These are phyloP conservation scores for Drosophila kuntzei DNA, from an alignment of 2,888 invertebrate genomes.

Conservation along the genomic window DNA sequence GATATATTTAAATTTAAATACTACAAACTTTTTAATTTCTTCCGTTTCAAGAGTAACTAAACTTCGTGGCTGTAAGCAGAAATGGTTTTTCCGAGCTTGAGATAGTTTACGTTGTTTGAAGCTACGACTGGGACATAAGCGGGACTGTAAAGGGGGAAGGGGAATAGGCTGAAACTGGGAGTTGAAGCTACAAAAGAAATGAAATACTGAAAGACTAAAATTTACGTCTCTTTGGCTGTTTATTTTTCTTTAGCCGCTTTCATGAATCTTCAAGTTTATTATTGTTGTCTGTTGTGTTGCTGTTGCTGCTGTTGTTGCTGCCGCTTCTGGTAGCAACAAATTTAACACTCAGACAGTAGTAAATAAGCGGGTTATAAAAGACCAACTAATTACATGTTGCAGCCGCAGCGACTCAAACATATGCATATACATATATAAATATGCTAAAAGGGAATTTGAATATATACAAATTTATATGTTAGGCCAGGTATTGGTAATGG, in stretches of 20 bases:
- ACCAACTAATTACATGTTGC: slow-evolving; percentile 82
- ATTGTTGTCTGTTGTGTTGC: slow-evolving; percentile 61
- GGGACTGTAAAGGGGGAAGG: not conserved
- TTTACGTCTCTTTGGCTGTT: slow-evolving; percentile 73
- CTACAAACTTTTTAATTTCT: not conserved
- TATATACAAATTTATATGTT: slow-evolving; percentile 41
- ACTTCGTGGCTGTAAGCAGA: slow-evolving; percentile 6
- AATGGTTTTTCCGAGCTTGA: slow-evolving; percentile 29
- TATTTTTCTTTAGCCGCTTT: slow-evolving; percentile 77
- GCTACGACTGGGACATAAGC: not conserved
- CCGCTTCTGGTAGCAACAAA: slow-evolving; percentile 66
- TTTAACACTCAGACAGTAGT: slow-evolving; percentile 77
- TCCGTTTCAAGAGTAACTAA: slow-evolving; percentile 3
- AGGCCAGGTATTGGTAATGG: slow-evolving; percentile 13
- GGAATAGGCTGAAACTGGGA: not conserved
- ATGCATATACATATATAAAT: slow-evolving; percentile 30
- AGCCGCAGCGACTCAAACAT: slow-evolving; percentile 48
- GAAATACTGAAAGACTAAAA: slow-evolving; percentile 74
- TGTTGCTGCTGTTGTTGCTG: slow-evolving; percentile 31
- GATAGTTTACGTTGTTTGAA: slow-evolving; percentile 54
- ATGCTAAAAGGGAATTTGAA: slow-evolving; percentile 54
- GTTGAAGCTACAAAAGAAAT: slow-evolving; percentile 66
- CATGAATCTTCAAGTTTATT: slow-evolving; percentile 80
- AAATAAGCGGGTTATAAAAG: slow-evolving; percentile 69
- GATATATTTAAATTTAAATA: not conserved